Conservation (phyloP, 2,797 vertebrate species). For the Oophaga sylvatica region DNA sequence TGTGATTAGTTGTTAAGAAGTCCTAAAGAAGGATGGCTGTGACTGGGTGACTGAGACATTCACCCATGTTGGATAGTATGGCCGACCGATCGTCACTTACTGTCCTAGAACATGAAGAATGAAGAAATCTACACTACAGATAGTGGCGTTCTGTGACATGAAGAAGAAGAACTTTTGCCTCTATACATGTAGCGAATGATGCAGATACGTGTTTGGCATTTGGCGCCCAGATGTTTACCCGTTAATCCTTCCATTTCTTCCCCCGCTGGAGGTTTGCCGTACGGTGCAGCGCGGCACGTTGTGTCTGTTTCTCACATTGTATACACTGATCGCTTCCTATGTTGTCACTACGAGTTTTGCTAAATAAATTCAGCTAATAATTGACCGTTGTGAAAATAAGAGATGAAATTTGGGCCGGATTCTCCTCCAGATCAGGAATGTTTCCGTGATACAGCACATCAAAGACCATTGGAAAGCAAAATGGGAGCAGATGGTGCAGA, state of each 20-base stretch:
- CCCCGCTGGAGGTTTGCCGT: conserved; percentile 11
- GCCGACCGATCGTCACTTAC: not conserved
- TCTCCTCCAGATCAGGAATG: conserved; percentile 18
- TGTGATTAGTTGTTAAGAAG: not conserved
- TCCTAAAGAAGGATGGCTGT: not conserved
- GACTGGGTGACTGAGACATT: not conserved
- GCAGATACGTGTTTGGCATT: not conserved
- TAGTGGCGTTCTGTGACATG: not conserved
- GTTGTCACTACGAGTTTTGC: conserved; percentile 26
- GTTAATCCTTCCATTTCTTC: not conserved
- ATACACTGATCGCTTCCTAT: not conserved
- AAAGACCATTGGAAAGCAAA: conserved; percentile 12
- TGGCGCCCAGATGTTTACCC: conserved; percentile 44
- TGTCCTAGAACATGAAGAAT: not conserved
- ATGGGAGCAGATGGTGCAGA: conserved; percentile 38
- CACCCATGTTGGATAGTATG: not conserved
- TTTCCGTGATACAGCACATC: conserved; percentile 14
- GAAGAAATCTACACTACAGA: not conserved
- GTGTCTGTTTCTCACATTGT: not conserved
- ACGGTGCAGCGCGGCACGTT: not conserved
- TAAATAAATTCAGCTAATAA: conserved; percentile 49
- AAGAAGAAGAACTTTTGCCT: not conserved
- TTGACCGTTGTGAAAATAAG: conserved; percentile 36
- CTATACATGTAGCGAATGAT: not conserved
- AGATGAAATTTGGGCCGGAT: conserved; percentile 24